Base-by-base conservation (phyloP, 2,113 vertebrate species). In the Pangasianodon hypophthalmus region DNA sequence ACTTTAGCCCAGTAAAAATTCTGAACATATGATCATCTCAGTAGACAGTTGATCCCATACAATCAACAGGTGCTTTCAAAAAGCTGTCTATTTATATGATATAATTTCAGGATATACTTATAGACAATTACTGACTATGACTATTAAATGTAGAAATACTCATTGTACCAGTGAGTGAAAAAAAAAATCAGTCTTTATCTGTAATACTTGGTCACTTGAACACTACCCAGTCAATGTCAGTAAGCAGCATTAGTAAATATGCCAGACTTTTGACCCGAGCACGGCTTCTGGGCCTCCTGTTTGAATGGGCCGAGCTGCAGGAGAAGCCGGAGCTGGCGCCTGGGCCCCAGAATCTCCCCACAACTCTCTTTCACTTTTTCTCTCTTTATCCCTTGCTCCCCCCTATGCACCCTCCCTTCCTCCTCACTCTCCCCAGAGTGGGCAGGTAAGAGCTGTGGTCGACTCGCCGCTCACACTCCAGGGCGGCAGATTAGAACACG, bases 391-490 rank as follows among this genome's bases (percentile, higher is more conserved):
- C 52, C 37, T 73, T 54, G 73, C 88, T 86, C 90, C 11, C 11
- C 82, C 86, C 86, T 84, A 82, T 86, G 75, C 84, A 24, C 50
- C 73, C 71, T 82, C 75, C 86, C 37, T 84, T 84, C 71, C 87
- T 58, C 50, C 89, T 64, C 60, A 62, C 87, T 89, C 60, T 86
- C 54, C 81, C 84, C 58, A 44, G 83, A 41, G 75, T 83, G 88
- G 92, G 93, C 93, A 94, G 95, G 92, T 94, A 95, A 92, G 90
- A 90, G 93, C 93, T 93, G 88, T 92, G 93, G 93, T 93, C 93
- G 91, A 90, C 90, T 71, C 91, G 86, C 88, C 88, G 58, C 91
- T 92, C 88, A 92, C 87, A 85, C 85, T 92, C 93, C 90, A 67
- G 89, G 89, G 89, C 89, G 88, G 91, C 85, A 91, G 93, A 95